Evolutionary conservation across 1,140 invertebrate species (phyloP).

Genomic region (Hermatobates lingyangjiaoensis): DNA sequence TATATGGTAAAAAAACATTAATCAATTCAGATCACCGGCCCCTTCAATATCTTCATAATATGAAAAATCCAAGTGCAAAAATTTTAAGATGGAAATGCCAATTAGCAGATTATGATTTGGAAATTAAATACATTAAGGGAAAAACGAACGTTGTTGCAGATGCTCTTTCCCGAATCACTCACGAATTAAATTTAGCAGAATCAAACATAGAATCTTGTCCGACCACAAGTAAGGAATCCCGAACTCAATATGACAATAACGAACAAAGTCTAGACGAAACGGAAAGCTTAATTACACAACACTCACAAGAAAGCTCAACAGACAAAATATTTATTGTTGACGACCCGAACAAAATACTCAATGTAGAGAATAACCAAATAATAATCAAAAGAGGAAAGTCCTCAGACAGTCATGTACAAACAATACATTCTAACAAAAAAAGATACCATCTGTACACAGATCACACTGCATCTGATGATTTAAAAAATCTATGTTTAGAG

Average conservation of each 20-base stretch:
- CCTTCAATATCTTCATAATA: slow-evolving; percentile 24
- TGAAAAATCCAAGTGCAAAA: slow-evolving; percentile 19
- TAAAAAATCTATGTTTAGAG: slow-evolving; percentile 1
- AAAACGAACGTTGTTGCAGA: slow-evolving; percentile 20
- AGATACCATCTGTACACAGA: neutral
- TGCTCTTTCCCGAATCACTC: slow-evolving; percentile 9
- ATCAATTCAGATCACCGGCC: slow-evolving; percentile 33
- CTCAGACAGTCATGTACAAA: neutral
- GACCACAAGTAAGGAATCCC: neutral
- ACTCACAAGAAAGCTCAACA: slow-evolving; percentile 1
- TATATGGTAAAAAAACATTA: slow-evolving; percentile 26
- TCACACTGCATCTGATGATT: neutral
- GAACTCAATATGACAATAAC: neutral
- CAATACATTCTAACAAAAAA: neutral
- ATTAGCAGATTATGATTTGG: slow-evolving; percentile 13
- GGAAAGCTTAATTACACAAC: neutral
- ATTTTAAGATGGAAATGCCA: slow-evolving; percentile 14
- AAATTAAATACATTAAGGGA: slow-evolving; percentile 15
- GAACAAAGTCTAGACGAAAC: neutral
- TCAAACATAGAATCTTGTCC: neutral
- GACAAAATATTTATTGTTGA: neutral
- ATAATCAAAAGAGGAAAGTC: slow-evolving; percentile 1
- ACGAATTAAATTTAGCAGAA: neutral
- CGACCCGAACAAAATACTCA: slow-evolving; percentile 1
- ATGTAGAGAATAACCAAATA: slow-evolving; percentile 1